These are phyloP conservation scores for Lithophane ornitopus DNA, from an alignment of 2,888 invertebrate species.

Conservation along the genomic window DNA sequence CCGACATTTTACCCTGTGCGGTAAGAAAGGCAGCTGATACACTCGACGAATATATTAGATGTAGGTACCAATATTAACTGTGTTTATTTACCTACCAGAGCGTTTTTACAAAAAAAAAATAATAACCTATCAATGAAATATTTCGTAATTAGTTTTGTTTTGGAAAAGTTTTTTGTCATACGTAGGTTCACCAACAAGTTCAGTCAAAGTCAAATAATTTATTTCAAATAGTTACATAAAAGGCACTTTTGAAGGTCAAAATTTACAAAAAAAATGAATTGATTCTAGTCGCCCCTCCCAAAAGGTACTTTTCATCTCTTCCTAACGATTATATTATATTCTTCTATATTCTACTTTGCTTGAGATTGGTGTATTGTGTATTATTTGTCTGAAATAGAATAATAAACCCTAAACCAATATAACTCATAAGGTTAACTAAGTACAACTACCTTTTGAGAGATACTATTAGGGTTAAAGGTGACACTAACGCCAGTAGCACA, in stretches of 20 bases:
- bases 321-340: background rate
- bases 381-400: background rate
- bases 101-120: background rate
- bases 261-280: no score
- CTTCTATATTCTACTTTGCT: background rate
- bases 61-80: background rate
- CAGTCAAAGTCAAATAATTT: no score
- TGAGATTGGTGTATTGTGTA: background rate
- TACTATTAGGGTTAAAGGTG: no score
- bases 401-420: background rate
- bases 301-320: background rate
- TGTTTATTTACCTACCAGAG: background rate
- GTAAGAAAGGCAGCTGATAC: constrained; percentile 15
- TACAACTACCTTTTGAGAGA: background rate
- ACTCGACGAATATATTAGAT: background rate
- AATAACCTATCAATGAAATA: background rate
- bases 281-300: no score
- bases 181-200: background rate
- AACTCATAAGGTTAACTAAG: background rate
- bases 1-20: constrained; percentile 5
- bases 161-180: background rate
- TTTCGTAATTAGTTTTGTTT: background rate
- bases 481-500: no score
- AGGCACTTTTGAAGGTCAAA: no score
- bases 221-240: no score